Conservation (phyloP, 2,888 invertebrate species). For the Eretmocerus hayati region DNA sequence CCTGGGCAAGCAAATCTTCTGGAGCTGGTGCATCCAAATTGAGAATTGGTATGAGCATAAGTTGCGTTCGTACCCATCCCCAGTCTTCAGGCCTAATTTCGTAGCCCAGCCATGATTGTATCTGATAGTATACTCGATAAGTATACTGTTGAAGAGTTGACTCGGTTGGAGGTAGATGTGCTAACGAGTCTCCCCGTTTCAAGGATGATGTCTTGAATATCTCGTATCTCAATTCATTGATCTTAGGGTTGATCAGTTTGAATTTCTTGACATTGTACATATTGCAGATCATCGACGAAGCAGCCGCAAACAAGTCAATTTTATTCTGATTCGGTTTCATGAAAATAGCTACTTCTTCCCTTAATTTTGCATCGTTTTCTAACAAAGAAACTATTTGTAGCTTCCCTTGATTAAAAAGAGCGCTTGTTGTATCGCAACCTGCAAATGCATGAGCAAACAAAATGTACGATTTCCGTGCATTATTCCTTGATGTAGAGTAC, state of each 20-base stretch:
- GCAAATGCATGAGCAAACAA: slow-evolving; percentile 4
- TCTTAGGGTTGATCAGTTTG: no score
- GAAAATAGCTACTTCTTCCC: neutral
- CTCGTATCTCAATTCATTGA: slow-evolving; percentile 4
- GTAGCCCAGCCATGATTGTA: slow-evolving; percentile 6
- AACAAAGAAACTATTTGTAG: slow-evolving; percentile 6
- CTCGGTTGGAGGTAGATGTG: slow-evolving; percentile 5
- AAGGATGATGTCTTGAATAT: neutral
- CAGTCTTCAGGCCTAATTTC: neutral
- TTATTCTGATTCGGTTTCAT: no score
- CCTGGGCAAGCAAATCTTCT: no score
- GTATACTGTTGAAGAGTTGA: neutral
- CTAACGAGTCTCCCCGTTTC: neutral
- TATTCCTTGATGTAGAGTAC: neutral
- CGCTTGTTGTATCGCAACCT: slow-evolving; percentile 6
- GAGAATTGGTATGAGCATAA: slow-evolving; percentile 16
- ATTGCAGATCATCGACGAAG: neutral
- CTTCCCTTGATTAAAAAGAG: slow-evolving; percentile 5
- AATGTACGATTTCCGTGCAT: neutral
- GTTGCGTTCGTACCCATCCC: slow-evolving; percentile 9
- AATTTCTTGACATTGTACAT: no score
- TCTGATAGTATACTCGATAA: slow-evolving; percentile 4
- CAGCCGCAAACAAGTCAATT: neutral
- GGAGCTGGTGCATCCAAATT: no score
- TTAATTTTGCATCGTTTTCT: neutral